Conservation (phyloP, 35 echinoderm and acorn worm genomes). For the Amphiura filiformis region DNA sequence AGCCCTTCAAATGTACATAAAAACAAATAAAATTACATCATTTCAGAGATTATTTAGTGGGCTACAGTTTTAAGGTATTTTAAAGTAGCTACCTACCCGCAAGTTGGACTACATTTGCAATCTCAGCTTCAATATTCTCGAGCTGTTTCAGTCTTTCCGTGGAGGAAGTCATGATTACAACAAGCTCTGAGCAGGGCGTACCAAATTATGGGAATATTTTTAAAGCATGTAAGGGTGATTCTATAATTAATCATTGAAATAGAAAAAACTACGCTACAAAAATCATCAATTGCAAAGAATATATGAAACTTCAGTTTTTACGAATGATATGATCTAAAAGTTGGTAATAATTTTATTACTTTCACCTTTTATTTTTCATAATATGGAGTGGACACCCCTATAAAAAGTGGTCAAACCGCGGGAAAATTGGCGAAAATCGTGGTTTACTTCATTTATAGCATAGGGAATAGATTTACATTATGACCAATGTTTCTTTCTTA, state of each 20-base stretch:
- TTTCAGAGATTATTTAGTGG: not conserved
- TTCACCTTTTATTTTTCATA: too few species aligned
- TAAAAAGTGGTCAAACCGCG: conserved; percentile 34
- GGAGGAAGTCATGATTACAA: conserved; percentile 45
- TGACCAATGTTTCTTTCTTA: not conserved
- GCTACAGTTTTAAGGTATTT: not conserved
- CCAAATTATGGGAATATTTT: not conserved
- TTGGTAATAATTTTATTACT: too few species aligned
- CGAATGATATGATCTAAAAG: too few species aligned
- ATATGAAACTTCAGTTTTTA: too few species aligned
- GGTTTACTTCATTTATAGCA: not conserved
- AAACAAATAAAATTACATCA: not conserved
- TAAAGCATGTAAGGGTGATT: too few species aligned
- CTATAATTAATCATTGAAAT: not conserved
- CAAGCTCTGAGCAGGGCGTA: not conserved
- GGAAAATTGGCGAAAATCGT: conserved; percentile 21
- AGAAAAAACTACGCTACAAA: not conserved
- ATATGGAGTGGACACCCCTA: too few species aligned
- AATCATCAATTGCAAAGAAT: too few species aligned
- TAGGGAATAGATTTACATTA: not conserved
- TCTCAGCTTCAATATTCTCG: conserved; percentile 66
- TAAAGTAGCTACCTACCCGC: conserved; percentile 41
- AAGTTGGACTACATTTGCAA: conserved; percentile 63
- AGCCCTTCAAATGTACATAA: not conserved
- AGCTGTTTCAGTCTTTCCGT: conserved; percentile 71